Percentiles rank a stretch among this genome's conserved stretches.
These are phyloP conservation scores for Scaptomyza tumidula DNA, from an alignment of 2,888 invertebrate species.

Conservation along the genomic window DNA sequence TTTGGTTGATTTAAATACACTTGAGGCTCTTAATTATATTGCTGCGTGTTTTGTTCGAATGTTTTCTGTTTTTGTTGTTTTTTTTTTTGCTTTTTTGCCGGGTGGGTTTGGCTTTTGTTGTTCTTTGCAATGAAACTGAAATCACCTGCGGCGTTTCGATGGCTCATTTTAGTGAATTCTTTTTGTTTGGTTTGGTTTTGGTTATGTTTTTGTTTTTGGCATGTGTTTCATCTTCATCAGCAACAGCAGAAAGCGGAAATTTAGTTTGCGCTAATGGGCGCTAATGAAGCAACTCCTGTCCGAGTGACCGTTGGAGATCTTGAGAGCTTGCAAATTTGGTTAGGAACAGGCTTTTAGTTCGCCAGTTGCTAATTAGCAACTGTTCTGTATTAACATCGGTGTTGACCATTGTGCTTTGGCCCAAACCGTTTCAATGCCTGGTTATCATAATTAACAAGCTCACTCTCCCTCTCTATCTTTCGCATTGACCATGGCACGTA, in stretches of 20 bases:
- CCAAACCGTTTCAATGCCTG: conserved; percentile 33
- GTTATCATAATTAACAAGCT: conserved; percentile 78
- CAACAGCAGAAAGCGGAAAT: conserved; percentile 56
- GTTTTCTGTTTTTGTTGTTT: conserved; percentile 14
- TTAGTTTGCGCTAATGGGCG: conserved; percentile 74
- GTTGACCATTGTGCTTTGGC: conserved; percentile 46
- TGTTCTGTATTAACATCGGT: conserved; percentile 45
- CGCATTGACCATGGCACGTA: conserved; percentile 38
- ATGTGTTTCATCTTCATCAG: conserved; percentile 76
- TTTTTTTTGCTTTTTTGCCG: conserved; percentile 4
- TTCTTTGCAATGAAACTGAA: conserved; percentile 53
- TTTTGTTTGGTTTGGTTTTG: not conserved
- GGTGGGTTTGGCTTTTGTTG: conserved; percentile 44
- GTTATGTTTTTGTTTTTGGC: conserved; percentile 53
- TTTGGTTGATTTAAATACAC: conserved; percentile 76
- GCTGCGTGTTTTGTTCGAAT: conserved; percentile 48
- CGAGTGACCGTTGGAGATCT: conserved; percentile 54
- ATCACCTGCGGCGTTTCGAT: conserved; percentile 73
- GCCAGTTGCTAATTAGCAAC: conserved; percentile 67
- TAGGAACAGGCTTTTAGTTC: conserved; percentile 66
- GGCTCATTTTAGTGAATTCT: conserved; percentile 34
- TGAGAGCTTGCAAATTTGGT: conserved; percentile 57
- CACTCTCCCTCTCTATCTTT: conserved; percentile 23
- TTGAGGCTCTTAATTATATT: conserved; percentile 77
- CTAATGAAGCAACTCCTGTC: conserved; percentile 74